Percentiles rank a stretch among this genome's conserved stretches.
phyloP scores from a whole-genome alignment of 2,113 vertebrate species.

The Notothenia rossii region DNA sequence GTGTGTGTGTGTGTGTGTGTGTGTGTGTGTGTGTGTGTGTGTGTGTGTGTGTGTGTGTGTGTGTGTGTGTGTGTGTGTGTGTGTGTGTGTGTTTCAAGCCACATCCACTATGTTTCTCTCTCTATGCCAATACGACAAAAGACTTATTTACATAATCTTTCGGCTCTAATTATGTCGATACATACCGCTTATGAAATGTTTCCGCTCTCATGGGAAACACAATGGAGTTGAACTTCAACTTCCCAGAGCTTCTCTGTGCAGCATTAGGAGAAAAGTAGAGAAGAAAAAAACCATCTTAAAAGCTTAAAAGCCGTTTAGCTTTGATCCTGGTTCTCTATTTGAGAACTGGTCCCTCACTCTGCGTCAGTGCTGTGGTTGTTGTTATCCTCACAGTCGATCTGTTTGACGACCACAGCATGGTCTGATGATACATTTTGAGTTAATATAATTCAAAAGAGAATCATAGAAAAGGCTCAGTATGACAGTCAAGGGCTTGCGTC shows the following conservation, averaged over 20 bases:
- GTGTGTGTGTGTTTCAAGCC: constrained; percentile 50
- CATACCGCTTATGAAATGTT: constrained; percentile 34
- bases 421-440: constrained; percentile 38
- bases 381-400: constrained; percentile 15
- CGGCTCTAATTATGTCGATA: constrained; percentile 57
- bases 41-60: constrained; percentile 20
- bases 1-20: constrained; percentile 22
- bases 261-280: background rate
- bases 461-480: constrained; percentile 18
- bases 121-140: constrained; percentile 49
- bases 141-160: constrained; percentile 69
- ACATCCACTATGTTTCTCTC: constrained; percentile 32
- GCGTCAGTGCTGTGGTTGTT: constrained; percentile 20
- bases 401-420: constrained; percentile 19
- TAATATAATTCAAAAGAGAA: background rate
- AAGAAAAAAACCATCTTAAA: background rate
- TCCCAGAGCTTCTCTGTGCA: background rate
- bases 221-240: constrained; percentile 11
- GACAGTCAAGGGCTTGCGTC: constrained; percentile 40
- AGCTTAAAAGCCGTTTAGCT: background rate
- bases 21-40: constrained; percentile 28
- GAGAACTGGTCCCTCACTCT: constrained; percentile 15
- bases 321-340: constrained; percentile 11
- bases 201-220: constrained; percentile 6
- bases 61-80: constrained; percentile 26